phyloP scores from a whole-genome alignment of 1,140 invertebrate genomes.

The Vanessa tameamea region DNA sequence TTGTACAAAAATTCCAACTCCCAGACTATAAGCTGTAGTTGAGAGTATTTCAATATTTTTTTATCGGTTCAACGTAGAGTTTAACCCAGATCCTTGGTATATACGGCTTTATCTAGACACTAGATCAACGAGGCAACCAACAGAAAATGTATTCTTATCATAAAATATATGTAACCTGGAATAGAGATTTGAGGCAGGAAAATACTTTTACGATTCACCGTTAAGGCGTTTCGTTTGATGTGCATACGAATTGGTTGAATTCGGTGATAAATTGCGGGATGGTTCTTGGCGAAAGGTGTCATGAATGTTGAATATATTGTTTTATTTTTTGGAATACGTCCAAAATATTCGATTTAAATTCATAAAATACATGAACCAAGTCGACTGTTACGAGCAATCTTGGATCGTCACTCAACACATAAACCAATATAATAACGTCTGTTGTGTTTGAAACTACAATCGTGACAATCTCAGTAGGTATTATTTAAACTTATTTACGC shows the following conservation, averaged over 20 bases:
- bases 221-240: slow-evolving; percentile 8
- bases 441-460: too few species aligned
- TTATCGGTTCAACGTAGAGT: too few species aligned
- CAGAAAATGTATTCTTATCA: background rate
- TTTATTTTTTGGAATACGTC: slow-evolving; percentile 16
- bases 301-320: slow-evolving; percentile 23
- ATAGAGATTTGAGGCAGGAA: background rate
- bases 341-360: background rate
- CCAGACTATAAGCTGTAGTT: too few species aligned
- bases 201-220: background rate
- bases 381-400: background rate
- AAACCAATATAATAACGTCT: too few species aligned
- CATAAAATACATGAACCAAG: background rate
- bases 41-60: too few species aligned
- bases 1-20: too few species aligned
- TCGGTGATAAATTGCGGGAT: slow-evolving; percentile 22
- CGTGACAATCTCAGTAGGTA: too few species aligned
- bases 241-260: slow-evolving; percentile 25
- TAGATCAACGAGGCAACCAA: background rate
- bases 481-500: too few species aligned
- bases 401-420: background rate
- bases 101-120: too few species aligned
- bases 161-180: background rate
- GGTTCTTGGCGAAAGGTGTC: slow-evolving; percentile 9
- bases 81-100: too few species aligned